phyloP scores from a whole-genome alignment of 92 coral and sea anemone species.

The Bergia sp. region DNA sequence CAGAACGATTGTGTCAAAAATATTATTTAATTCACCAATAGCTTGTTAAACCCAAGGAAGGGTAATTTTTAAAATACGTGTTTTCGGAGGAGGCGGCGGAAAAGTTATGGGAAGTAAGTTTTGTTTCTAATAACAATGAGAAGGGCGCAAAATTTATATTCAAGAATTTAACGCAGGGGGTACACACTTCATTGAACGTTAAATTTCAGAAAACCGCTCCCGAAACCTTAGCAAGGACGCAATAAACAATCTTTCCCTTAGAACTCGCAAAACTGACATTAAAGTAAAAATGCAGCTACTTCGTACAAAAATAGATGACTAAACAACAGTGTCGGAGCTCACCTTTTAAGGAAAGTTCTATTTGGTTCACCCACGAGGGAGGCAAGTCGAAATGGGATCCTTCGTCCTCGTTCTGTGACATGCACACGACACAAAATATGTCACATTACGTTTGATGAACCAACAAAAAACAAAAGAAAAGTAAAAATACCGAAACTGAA shows the following conservation, averaged over 20 bases:
- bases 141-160: too few species aligned
- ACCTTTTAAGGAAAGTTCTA: slow-evolving; percentile 93
- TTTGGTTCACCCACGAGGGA: slow-evolving; percentile 95
- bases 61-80: too few species aligned
- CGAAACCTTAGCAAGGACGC: too few species aligned
- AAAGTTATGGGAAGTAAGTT: too few species aligned
- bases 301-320: neutral
- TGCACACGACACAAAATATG: neutral
- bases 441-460: neutral
- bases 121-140: too few species aligned
- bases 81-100: too few species aligned
- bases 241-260: too few species aligned
- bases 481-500: neutral
- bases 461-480: neutral
- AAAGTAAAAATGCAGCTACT: neutral
- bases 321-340: neutral
- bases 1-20: slow-evolving; percentile 6
- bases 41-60: neutral
- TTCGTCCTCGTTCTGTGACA: slow-evolving; percentile 83
- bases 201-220: neutral
- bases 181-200: neutral
- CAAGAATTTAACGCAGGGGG: too few species aligned
- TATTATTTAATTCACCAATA: neutral
- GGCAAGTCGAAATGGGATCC: slow-evolving; percentile 90
- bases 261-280: neutral